A percentile compares a stretch with the other conserved stretches of the same genome.
These are phyloP conservation scores for Pinctada fucata DNA, from an alignment of 2,888 invertebrate genomes.

Conservation along the genomic window DNA sequence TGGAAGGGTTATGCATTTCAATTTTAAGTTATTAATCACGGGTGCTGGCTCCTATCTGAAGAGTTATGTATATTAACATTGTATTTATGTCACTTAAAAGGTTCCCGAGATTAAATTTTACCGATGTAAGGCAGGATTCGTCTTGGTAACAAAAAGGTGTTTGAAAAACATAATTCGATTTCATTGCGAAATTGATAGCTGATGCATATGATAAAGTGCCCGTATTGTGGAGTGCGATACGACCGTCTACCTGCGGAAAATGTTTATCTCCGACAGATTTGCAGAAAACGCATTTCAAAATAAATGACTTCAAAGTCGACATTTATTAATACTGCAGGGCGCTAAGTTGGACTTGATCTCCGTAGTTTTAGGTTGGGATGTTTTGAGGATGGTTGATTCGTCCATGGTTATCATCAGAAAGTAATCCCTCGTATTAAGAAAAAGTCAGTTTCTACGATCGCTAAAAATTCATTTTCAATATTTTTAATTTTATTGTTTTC, in stretches of 20 bases:
- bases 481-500: too few relatives aligned
- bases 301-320: background rate
- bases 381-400: too few relatives aligned
- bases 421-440: too few relatives aligned
- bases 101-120: background rate
- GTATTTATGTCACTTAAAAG: constrained; percentile 15
- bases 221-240: background rate
- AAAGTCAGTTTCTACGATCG: too few relatives aligned
- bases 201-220: background rate
- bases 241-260: background rate
- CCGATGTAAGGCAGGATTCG: background rate
- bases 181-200: background rate
- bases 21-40: constrained; percentile 18
- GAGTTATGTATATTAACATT: constrained; percentile 6
- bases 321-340: background rate
- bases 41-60: background rate
- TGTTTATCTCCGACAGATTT: background rate
- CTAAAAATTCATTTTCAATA: too few relatives aligned
- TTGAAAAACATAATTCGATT: background rate
- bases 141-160: background rate
- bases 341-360: too few relatives aligned
- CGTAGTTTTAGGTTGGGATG: too few relatives aligned
- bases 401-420: too few relatives aligned
- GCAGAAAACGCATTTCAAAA: background rate
- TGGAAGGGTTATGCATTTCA: constrained; percentile 2